A percentile compares a stretch with the other conserved stretches of the same genome.
Evolutionary conservation across 1,140 invertebrate species (phyloP).

Genomic region (Ectropis grisescens): DNA sequence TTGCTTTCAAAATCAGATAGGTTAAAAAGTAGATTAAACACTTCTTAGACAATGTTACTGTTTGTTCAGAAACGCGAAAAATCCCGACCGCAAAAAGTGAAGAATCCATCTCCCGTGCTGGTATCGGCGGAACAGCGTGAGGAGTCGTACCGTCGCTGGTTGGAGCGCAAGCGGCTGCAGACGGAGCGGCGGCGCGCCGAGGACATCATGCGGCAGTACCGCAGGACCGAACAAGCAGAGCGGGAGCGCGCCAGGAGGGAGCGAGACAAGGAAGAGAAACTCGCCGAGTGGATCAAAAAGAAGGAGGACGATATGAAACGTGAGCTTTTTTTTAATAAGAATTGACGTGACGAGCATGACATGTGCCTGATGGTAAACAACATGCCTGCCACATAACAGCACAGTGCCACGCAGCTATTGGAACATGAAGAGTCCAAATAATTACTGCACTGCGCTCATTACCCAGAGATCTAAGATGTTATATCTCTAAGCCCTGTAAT

Average conservation of each 20-base stretch:
- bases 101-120: constrained; percentile 18
- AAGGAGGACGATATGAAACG: constrained; percentile 69
- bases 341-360: too few relatives aligned
- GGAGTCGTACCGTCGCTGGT: constrained; percentile 46
- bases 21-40: too few relatives aligned
- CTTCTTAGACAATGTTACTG: too few relatives aligned
- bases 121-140: constrained; percentile 41
- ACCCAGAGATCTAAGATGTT: too few relatives aligned
- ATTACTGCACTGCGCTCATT: too few relatives aligned
- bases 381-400: too few relatives aligned
- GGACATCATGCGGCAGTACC: constrained; percentile 40
- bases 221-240: constrained; percentile 34
- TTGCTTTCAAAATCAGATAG: too few relatives aligned
- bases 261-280: constrained; percentile 60
- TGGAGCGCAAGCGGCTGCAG: constrained; percentile 42
- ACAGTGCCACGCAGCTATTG: too few relatives aligned
- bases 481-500: too few relatives aligned
- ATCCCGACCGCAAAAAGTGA: constrained; percentile 31
- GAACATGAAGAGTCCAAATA: too few relatives aligned
- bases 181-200: constrained; percentile 37
- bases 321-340: too few relatives aligned
- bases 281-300: constrained; percentile 61
- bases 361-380: too few relatives aligned
- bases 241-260: constrained; percentile 42
- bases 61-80: constrained; percentile 45